A percentile compares a stretch with the other conserved stretches of the same genome.
phyloP scores from a whole-genome alignment of 2,888 invertebrate species.

The Drosophila acutilabella region DNA sequence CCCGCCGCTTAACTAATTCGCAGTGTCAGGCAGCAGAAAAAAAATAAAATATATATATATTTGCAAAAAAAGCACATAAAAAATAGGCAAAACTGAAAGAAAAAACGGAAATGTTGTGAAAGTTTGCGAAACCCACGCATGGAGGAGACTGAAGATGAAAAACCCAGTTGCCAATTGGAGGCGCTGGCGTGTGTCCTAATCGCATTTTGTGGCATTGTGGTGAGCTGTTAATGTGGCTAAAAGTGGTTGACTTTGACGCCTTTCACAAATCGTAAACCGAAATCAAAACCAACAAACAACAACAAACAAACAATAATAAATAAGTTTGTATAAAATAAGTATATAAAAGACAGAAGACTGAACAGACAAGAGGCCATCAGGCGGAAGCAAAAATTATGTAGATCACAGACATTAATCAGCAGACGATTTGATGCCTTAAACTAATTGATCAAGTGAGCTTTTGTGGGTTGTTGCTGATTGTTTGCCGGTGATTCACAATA shows the following conservation, averaged over 20 bases:
- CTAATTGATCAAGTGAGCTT: conserved; percentile 54
- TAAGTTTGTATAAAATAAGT: too few species aligned
- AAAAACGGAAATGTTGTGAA: conserved; percentile 63
- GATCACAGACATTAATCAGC: conserved; percentile 41
- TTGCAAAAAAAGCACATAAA: conserved; percentile 1
- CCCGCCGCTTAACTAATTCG: conserved; percentile 65
- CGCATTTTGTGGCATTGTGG: conserved; percentile 52
- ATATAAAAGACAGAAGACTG: conserved; percentile 11
- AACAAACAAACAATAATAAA: conserved; percentile 13
- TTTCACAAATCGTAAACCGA: conserved; percentile 57
- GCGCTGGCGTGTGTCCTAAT: conserved; percentile 50
- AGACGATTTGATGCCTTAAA: conserved; percentile 15
- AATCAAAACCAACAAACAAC: conserved; percentile 9
- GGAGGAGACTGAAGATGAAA: conserved; percentile 15
- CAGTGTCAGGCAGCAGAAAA: conserved; percentile 24
- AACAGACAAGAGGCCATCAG: conserved; percentile 15
- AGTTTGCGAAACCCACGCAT: conserved; percentile 54
- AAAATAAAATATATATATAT: neutral
- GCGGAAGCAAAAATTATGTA: conserved; percentile 56
- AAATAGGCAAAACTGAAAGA: conserved; percentile 15
- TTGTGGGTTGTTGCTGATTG: conserved; percentile 14
- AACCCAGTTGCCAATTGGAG: conserved; percentile 27
- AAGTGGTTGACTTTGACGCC: conserved; percentile 62
- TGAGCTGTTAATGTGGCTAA: conserved; percentile 27
- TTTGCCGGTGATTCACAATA: conserved; percentile 38